Base-by-base conservation (phyloP, 2,888 invertebrate species). In the Pilophorus perplexus region DNA sequence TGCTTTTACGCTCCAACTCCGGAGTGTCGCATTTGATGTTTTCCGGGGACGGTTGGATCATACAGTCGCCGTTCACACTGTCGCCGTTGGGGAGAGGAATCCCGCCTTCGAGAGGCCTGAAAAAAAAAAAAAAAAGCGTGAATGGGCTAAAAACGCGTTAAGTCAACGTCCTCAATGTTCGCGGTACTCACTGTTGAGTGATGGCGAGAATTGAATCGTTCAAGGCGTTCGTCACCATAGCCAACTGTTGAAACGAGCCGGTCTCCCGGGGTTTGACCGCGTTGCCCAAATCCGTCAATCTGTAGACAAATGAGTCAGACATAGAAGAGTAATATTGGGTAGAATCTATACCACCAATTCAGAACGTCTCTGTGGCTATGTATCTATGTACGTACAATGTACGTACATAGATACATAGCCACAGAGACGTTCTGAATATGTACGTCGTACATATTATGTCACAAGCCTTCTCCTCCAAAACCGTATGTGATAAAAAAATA, bases 21-120 rank as follows among this genome's bases (percentile, higher is more conserved):
- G 85, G 85, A 5, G 85, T 85, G 70, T 85, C 82, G 37, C 83
- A 79, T 74, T 85, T 84, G 22, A 81, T 74, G 66, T 80, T 77
- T 72, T 83, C 82, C n/a, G 73, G 68, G n/a, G 69, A 67, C 1
- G 72, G 72, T 22, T 71, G 71, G 38, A 60, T 52, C 33, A 69
- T 48, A 6, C 66, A 20, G 37, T 67, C 69, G 8, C 14, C 40
- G 52, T 38, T 40, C 5, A 48, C 22, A 14, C 37, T 48, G 10
- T 14, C 33, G 18, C 28, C 28, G 1, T 42, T 20, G 18, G 18
- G 20, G 5, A 37, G 20, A 37, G 38, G 20, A 5, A 14, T 14
- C n/a, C n/a, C n/a, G 14, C 37, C 38, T 33, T 33, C 62, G 0
- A 62, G 48, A 25, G 62, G 44, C 23, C 62, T 62, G 28, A 6